Percentiles rank a stretch among this genome's conserved stretches.
Evolutionary conservation across 2,797 vertebrate species (phyloP).

Genomic region (Diplodus puntazzo): DNA sequence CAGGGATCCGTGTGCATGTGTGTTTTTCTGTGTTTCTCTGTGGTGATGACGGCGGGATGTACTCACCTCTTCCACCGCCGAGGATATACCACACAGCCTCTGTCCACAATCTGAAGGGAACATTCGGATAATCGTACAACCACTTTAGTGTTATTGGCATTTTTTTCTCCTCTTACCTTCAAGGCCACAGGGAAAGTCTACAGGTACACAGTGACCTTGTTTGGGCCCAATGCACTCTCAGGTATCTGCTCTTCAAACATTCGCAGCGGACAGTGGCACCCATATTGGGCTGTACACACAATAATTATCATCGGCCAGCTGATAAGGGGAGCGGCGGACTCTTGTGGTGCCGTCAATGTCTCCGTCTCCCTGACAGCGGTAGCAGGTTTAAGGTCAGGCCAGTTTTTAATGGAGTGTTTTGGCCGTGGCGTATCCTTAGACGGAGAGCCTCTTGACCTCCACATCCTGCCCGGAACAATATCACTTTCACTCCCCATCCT

Average conservation of each 20-base stretch:
- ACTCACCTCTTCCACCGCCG: slow-evolving; percentile 19
- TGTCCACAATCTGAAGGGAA: slow-evolving; percentile 28
- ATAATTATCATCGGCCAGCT: slow-evolving; percentile 46
- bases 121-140: neutral
- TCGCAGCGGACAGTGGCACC: neutral
- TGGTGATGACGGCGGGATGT: slow-evolving; percentile 56
- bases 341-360: slow-evolving; percentile 35
- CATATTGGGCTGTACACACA: slow-evolving; percentile 52
- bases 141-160: neutral
- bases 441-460: slow-evolving; percentile 65
- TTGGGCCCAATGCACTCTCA: slow-evolving; percentile 40
- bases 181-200: slow-evolving; percentile 35
- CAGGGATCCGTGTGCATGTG: slow-evolving; percentile 30
- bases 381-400: slow-evolving; percentile 68
- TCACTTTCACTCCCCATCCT: slow-evolving; percentile 51
- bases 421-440: slow-evolving; percentile 49
- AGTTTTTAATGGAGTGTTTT: slow-evolving; percentile 66
- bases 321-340: slow-evolving; percentile 59
- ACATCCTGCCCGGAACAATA: slow-evolving; percentile 61
- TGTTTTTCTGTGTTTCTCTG: slow-evolving; percentile 59
- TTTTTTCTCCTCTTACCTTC: slow-evolving; percentile 19
- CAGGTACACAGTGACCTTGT: slow-evolving; percentile 59
- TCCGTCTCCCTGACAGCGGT: slow-evolving; percentile 37
- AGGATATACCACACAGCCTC: slow-evolving; percentile 23
- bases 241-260: slow-evolving; percentile 52